Conservation (phyloP, 2,797 vertebrate species). For the Telmatherina bonti region DNA sequence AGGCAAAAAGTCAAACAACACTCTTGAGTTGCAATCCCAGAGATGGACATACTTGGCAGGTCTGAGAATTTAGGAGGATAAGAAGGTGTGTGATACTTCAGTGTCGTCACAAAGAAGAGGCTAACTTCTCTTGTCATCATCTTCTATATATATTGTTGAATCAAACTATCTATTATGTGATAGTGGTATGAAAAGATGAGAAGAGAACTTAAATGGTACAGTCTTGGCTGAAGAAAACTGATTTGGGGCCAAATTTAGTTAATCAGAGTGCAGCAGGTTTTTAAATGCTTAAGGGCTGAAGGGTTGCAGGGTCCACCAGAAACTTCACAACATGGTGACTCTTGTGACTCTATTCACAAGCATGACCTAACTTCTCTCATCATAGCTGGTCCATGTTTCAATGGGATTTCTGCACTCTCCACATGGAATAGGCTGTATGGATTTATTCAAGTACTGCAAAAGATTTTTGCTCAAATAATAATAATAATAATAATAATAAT, state of each 20-base stretch:
- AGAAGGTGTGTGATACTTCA: slow-evolving; percentile 15
- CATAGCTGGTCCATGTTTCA: slow-evolving; percentile 74
- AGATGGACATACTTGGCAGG: slow-evolving; percentile 46
- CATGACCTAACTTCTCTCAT: slow-evolving; percentile 64
- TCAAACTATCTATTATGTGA: slow-evolving; percentile 38
- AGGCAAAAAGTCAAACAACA: slow-evolving; percentile 48
- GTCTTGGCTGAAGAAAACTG: slow-evolving; percentile 37
- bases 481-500: slow-evolving; percentile 62
- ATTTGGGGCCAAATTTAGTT: slow-evolving; percentile 43
- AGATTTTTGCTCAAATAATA: slow-evolving; percentile 80
- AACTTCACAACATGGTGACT: slow-evolving; percentile 74
- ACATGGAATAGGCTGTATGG: slow-evolving; percentile 82
- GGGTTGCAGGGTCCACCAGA: slow-evolving; percentile 65
- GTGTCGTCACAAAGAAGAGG: slow-evolving; percentile 10
- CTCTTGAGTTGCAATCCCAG: slow-evolving; percentile 55
- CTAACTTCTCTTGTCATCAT: slow-evolving; percentile 5
- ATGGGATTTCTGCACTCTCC: slow-evolving; percentile 70
- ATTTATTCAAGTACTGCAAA: slow-evolving; percentile 89
- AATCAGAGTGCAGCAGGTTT: slow-evolving; percentile 68
- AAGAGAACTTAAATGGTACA: slow-evolving; percentile 41
- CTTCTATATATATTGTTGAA: slow-evolving; percentile 28
- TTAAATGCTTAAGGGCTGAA: slow-evolving; percentile 45
- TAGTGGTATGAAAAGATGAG: slow-evolving; percentile 36
- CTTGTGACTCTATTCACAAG: slow-evolving; percentile 75
- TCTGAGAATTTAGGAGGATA: slow-evolving; percentile 28